Evolutionary conservation across 2,113 vertebrate genomes (phyloP), one percentile per base, ranked within the genome.

Genomic region (Tenrec ecaudatus): DNA sequence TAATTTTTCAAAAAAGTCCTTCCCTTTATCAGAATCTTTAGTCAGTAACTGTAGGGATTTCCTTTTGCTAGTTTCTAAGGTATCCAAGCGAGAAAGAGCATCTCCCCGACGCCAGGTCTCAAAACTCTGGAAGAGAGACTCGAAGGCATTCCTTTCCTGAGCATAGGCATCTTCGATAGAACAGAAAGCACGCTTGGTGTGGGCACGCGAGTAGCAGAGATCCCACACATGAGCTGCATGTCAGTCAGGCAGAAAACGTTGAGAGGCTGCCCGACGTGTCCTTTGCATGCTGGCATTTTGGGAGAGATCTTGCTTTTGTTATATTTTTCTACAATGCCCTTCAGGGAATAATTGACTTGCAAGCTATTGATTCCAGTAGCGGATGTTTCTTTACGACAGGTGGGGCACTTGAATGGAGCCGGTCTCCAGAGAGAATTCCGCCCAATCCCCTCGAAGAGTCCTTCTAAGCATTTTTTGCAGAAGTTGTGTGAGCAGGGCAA

Each of bases 211-310:
- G 99, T 99, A 64, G 99, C 99, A 97, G 99, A 99, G 93, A 99
- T 98, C 23, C 99, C 99, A 96, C 99, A 99, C 75, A 99, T 99
- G 27, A 99, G 98, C 96, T 99, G 98, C 85, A 98, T 98, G 92
- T 99, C 99, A 25, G 99, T 99, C 95, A 98, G 98, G 98, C 99
- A 99, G 93, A 99, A 99, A 88, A 99, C 99, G 93, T 99, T 99
- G 1, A 99, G 99, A 40, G 99, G 99, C 62, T 99, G 99, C 5
- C 98, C 98, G 1, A 97, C 97, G 97, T 99, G 99, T 69, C 98
- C 98, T 96, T 98, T 99, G 95, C 99, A 99, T 78, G 98, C 97
- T 0, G 98, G 98, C 98, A 99, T 99, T 96, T 98, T 99, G 0
- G 99, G 99, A 91, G 98, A 96, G 38, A 98, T 96, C 89, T 98